Evolutionary conservation across 2,113 vertebrate genomes (phyloP).

Genomic region (Etia nguti): DNA sequence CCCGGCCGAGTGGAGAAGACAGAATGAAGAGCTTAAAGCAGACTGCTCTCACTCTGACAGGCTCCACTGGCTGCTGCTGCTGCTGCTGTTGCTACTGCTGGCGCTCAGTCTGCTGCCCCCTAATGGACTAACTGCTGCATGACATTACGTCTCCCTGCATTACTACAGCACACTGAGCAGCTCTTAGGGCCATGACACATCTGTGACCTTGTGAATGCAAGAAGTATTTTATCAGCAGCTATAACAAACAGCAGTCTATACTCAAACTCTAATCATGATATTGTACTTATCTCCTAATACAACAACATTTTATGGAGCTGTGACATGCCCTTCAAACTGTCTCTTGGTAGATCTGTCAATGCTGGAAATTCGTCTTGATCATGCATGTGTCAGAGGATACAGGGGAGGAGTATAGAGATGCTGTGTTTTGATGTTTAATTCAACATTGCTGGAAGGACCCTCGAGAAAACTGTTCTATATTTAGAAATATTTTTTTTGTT

Average conservation of each 20-base stretch:
- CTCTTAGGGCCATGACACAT: background rate
- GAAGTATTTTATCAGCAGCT: background rate
- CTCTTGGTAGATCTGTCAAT: background rate
- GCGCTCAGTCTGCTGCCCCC: constrained; percentile 51
- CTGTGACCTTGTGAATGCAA: background rate
- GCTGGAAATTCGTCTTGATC: background rate
- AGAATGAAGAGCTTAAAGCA: constrained; percentile 75
- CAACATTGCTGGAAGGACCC: background rate
- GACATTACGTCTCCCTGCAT: constrained; percentile 17
- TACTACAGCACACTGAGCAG: background rate
- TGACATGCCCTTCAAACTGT: background rate
- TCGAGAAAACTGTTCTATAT: constrained; percentile 4
- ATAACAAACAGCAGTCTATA: background rate
- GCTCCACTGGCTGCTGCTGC: constrained; percentile 56
- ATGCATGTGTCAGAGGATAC: background rate
- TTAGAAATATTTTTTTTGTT: background rate
- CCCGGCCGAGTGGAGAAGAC: constrained; percentile 51
- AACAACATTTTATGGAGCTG: background rate
- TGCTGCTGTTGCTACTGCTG: background rate
- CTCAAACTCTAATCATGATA: background rate
- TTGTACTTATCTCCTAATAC: background rate
- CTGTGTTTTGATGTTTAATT: background rate
- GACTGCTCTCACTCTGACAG: constrained; percentile 68
- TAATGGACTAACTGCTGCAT: constrained; percentile 44
- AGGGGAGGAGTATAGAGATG: background rate